Evolutionary conservation across 2,113 vertebrate species (phyloP), one percentile per base, ranked within the genome.

Genomic region (Cebidichthys violaceus): DNA sequence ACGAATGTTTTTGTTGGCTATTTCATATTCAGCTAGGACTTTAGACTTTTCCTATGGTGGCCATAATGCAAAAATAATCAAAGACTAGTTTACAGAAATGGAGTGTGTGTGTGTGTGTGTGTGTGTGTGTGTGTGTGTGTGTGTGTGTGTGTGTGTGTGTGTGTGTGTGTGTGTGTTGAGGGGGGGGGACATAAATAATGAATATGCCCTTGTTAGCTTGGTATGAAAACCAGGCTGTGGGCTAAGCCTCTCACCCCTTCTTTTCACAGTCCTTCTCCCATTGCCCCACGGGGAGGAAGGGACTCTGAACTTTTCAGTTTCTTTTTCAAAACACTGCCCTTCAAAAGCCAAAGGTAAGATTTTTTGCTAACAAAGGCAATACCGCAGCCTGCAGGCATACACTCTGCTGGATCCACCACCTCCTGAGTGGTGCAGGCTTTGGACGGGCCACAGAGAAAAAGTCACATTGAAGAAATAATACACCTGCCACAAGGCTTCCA

Each of bases 331-430:
- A 84, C 35, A 18, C 47, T 83, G 67, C 65, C 83, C 82, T 90
- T 90, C 83, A 89, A 75, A 84, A 82, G 81, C 74, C 66, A 87
- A 79, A 81, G 83, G 80, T 88, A 82, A 73, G 54, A 66, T 14
- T 37, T 70, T 79, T 77, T 79, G 73, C 82, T 71, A 64, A 90
- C 86, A 89, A 86, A 90, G 82, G 74, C 55, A 77, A 62, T 75
- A 57, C 50, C 64, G 35, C 74, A 83, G 77, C 87, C 88, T 81
- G 70, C 68, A 65, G 82, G 74, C 87, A 85, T 29, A 82, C 68
- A 81, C 76, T 37, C 83, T 73, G 75, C 78, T 78, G 74, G 80
- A 88, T 82, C 72, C 86, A 84, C 66, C 79, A 59, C 81, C 84
- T 72, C 64, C 74, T 57, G 81, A 78, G 82, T 33, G 54, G 65